Evolutionary conservation across 1,140 invertebrate species (phyloP), one percentile per base, ranked within the genome.

Genomic region (Drosophila sulfurigaster): DNA sequence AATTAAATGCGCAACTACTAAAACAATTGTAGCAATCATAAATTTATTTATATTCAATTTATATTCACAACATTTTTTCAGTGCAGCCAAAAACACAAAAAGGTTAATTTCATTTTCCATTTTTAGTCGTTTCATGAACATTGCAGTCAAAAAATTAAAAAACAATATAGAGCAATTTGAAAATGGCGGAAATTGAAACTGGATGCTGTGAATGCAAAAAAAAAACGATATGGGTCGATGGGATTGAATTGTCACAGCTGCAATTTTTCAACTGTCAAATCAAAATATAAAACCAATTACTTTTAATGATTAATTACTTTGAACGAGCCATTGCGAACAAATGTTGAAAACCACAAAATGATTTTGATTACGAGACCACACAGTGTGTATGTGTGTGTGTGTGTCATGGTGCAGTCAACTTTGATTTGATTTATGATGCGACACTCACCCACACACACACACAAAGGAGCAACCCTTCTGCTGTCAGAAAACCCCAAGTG

Each of bases 241-340:
- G 67, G 58, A 77, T 71, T 74, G 80, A 78, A 75, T 80, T 88
- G 83, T 88, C 83, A 67, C 83, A 88, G 83, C 64, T 88, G 83
- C 83, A 88, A 88, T 88, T 88, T 88, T 88, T 88, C 83, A 88
- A 81, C 72, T 83, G 83, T 88, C 80, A 88, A 88, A 88, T 88
- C 83, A 88, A 83, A 87, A 88, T 69, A 87, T 74, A 88, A 83
- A 88, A 88, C 80, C 85, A 88, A 89, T 88, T 88, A 89, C 79
- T 83, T 88, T 70, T 64, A 48, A 88, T 88, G 83, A 88, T 88
- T 88, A 88, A 88, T 88, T 87, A 89, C 85, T 52, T 69, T 48
- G 5, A 59, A 49, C 28, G 59, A 28, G 43, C 20, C 32, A 10
- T 10, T 41, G 49, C 25, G 32, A 58, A 51, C 75, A 77, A 79